Evolutionary conservation across 2,888 invertebrate species (phyloP), one percentile per base, ranked within the genome.

Genomic region (Heteromurus nitidus): DNA sequence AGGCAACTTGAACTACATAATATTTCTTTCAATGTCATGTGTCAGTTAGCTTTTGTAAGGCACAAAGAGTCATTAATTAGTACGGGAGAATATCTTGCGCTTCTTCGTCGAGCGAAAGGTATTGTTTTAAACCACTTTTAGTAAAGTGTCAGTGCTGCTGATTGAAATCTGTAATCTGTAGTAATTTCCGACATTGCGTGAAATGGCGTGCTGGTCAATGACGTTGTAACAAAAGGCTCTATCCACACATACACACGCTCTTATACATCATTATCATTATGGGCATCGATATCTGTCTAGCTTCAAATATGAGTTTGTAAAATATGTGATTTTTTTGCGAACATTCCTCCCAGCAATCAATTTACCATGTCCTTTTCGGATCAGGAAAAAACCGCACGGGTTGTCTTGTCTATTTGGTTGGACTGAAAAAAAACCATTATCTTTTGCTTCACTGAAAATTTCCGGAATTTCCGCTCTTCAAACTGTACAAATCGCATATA

Each of bases 261-360:
- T 13, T 9, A 36, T 36, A 36, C 36, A 9, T 9, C 5, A 36
- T 36, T 5, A 13, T 13, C 36, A 36, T 9, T 9, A 36, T 9
- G 36, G 5, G 36, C 36, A 13, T 36, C 36, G n/a, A 3, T 47
- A 5, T 11, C n/a, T 47, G 47, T 36, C 36, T 36, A 36, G 36
- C 13, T 36, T n/a, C 47, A 47, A 47, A 47, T 11, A 13, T 47
- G 16, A 47, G n/a, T 47, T 13, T 47, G 47, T 5, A 16, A 13
- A 47, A n/a, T 13, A 13, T 9, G 36, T 36, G 5, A 9, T 36
- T 47, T 47, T 47, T 26, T 55, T 55, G 13, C 26, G 24, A 26
- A 55, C 24, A 55, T 55, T 55, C 55, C 55, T 55, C 55, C 55
- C 55, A 55, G 55, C 55, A 55, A 26, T 55, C 55, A 47, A 47